A percentile compares a stretch with the other conserved stretches of the same genome.
These are phyloP conservation scores for Eueides isabella DNA, from an alignment of 1,140 invertebrate species.

Conservation along the genomic window DNA sequence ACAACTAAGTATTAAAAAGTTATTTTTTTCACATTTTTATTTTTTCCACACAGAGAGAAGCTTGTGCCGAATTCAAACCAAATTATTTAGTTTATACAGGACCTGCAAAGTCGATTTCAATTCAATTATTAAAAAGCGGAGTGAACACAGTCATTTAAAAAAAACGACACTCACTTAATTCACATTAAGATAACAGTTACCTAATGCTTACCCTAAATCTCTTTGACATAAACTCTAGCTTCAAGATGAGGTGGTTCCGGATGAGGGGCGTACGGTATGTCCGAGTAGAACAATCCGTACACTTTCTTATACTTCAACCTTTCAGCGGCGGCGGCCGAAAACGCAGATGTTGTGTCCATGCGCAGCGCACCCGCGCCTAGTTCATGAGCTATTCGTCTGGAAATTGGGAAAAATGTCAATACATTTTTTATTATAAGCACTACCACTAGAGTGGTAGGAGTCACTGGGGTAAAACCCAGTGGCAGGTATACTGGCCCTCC, in stretches of 20 bases:
- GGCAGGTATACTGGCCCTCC: too few relatives aligned
- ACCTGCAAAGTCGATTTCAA: too few relatives aligned
- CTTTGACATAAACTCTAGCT: slow-evolving; percentile 70
- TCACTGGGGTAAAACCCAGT: too few relatives aligned
- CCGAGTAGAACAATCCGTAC: slow-evolving; percentile 83
- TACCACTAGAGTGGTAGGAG: too few relatives aligned
- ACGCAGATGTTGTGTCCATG: slow-evolving; percentile 86
- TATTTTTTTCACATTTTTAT: too few relatives aligned
- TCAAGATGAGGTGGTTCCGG: slow-evolving; percentile 65
- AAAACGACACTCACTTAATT: too few relatives aligned
- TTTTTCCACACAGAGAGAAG: too few relatives aligned
- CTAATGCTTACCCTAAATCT: slow-evolving; percentile 55
- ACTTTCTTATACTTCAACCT: slow-evolving; percentile 84
- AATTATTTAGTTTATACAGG: too few relatives aligned
- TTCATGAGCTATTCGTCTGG: slow-evolving; percentile 83
- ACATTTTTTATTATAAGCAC: not conserved
- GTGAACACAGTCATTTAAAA: too few relatives aligned
- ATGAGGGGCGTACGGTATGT: slow-evolving; percentile 70
- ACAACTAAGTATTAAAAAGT: too few relatives aligned
- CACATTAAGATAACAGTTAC: not conserved
- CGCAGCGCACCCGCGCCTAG: slow-evolving; percentile 78
- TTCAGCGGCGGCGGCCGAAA: slow-evolving; percentile 85
- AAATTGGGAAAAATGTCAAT: slow-evolving; percentile 49
- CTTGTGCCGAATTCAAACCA: too few relatives aligned
- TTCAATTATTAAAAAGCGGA: too few relatives aligned